Evolutionary conservation across 2,113 vertebrate genomes (phyloP).

Genomic region (Protobothrops mucrosquamatus): DNA sequence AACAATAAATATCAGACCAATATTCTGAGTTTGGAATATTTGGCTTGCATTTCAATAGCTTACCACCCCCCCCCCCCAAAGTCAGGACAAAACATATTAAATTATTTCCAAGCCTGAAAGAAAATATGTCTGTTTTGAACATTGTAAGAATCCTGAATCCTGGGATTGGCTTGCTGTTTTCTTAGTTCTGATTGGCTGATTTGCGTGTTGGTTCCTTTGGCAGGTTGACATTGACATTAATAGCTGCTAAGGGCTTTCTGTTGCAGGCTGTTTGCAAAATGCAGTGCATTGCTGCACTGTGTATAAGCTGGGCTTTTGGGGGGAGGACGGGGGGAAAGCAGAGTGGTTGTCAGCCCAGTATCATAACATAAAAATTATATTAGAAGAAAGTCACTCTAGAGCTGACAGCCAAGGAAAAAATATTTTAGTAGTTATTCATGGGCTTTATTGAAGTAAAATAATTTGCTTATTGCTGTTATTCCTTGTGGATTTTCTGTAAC

Average conservation of each 20-base stretch:
- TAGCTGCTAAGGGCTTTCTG: neutral
- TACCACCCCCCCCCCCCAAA: neutral
- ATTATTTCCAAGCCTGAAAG: neutral
- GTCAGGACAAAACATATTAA: neutral
- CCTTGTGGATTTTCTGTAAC: neutral
- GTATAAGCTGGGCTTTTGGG: neutral
- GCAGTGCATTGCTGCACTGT: neutral
- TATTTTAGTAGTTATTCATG: neutral
- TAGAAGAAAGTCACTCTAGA: neutral
- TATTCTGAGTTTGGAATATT: neutral
- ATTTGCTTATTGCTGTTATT: neutral
- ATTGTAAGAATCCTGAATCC: neutral
- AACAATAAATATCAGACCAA: neutral
- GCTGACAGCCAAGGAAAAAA: neutral
- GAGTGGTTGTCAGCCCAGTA: neutral
- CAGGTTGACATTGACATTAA: neutral
- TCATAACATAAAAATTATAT: neutral
- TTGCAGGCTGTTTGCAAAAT: neutral
- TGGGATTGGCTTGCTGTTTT: neutral
- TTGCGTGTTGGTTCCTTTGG: neutral
- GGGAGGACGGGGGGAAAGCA: neutral
- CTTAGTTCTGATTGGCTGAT: neutral
- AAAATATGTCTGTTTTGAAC: neutral
- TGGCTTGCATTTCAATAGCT: neutral
- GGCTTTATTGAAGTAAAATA: neutral